Percentiles rank a stretch among this genome's conserved stretches.
Conservation (phyloP, 2,888 invertebrate genomes). For the Ormyrus pomaceus region DNA sequence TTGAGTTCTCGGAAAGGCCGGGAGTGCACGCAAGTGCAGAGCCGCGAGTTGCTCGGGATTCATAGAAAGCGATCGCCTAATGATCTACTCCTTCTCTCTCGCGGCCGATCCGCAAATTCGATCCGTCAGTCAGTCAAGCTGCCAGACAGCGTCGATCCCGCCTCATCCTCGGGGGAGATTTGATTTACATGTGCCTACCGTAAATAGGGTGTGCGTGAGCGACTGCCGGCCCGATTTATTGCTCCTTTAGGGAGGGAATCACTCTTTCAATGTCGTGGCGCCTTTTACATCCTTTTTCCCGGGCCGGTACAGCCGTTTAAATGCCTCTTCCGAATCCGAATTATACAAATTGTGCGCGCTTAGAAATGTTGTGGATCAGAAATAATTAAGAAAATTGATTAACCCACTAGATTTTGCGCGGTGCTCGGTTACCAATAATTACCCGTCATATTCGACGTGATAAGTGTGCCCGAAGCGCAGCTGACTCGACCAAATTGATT, state of each 20-base stretch:
- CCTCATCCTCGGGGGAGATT: conserved; percentile 36
- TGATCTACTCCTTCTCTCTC: conserved; percentile 50
- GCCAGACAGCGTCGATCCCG: conserved; percentile 4
- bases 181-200: conserved; percentile 48
- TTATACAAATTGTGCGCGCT: background rate
- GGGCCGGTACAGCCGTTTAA: background rate
- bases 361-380: conserved; percentile 8
- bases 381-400: conserved; percentile 51
- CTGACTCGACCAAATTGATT: conserved; percentile 39
- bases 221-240: conserved; percentile 35
- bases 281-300: background rate
- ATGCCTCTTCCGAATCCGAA: background rate
- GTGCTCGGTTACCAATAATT: conserved; percentile 51
- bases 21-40: conserved; percentile 7
- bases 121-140: conserved; percentile 55
- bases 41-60: conserved; percentile 46
- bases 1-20: conserved; percentile 18
- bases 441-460: conserved; percentile 54
- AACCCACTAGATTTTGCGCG: background rate
- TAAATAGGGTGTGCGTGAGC: conserved; percentile 31
- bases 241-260: conserved; percentile 41
- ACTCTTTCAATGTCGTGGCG: conserved; percentile 25
- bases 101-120: conserved; percentile 58
- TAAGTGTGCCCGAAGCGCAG: conserved; percentile 36
- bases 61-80: conserved; percentile 60